Percentiles rank a stretch among this genome's conserved stretches.
Conservation (phyloP, 2,797 vertebrate species). For the Intellagama lesueurii region DNA sequence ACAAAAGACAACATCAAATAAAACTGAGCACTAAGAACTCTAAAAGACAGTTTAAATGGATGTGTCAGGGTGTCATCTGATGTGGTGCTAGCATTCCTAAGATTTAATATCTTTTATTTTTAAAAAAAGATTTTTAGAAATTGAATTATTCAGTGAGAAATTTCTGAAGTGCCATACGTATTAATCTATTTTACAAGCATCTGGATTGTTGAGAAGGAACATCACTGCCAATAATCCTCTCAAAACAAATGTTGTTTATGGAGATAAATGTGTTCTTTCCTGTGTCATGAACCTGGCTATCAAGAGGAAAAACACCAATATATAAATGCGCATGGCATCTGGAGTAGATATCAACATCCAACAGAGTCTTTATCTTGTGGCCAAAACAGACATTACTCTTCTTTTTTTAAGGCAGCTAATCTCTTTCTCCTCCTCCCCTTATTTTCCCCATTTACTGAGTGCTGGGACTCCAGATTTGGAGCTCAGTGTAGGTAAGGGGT, state of each 20-base stretch:
- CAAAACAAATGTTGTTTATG: slow-evolving; percentile 10
- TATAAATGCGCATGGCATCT: neutral
- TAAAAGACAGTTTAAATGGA: slow-evolving; percentile 3
- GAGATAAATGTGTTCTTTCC: slow-evolving; percentile 15
- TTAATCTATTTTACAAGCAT: slow-evolving; percentile 38
- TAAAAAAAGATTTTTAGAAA: neutral
- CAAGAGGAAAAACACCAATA: neutral
- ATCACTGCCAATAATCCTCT: slow-evolving; percentile 32
- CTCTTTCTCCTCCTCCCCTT: too few species aligned
- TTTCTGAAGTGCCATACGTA: slow-evolving; percentile 30
- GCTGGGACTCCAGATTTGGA: too few species aligned
- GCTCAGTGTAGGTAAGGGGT: too few species aligned
- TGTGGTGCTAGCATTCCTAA: slow-evolving; percentile 7
- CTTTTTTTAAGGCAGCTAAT: too few species aligned
- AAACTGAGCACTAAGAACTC: neutral
- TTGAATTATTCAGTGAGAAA: slow-evolving; percentile 31
- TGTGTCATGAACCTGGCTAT: neutral
- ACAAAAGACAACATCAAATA: too few species aligned
- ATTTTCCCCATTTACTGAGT: too few species aligned
- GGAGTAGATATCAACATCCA: neutral
- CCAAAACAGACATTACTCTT: neutral
- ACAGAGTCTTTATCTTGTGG: neutral
- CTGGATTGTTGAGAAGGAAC: slow-evolving; percentile 30
- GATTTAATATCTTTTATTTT: slow-evolving; percentile 1
- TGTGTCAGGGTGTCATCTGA: neutral